These are phyloP conservation scores for Ovis canadensis DNA, from an alignment of 2,113 vertebrate species.

Conservation along the genomic window DNA sequence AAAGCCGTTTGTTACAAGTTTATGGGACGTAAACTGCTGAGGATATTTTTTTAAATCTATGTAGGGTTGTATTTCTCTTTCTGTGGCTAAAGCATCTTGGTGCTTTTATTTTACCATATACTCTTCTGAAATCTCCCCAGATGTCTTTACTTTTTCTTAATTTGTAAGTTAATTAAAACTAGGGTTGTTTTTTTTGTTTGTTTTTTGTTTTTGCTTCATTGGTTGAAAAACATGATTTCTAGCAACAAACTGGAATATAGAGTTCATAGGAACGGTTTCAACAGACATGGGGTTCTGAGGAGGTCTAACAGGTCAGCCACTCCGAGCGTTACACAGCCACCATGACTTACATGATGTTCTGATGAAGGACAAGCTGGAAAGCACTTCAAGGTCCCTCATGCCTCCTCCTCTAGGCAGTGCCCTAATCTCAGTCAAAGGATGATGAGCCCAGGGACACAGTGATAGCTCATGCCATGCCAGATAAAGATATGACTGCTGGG, in stretches of 20 bases:
- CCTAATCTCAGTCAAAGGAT: background rate
- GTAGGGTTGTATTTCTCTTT: background rate
- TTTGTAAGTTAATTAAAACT: slow-evolving; percentile 30
- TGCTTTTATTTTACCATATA: background rate
- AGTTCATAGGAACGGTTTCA: background rate
- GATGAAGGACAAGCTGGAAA: background rate
- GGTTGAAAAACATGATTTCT: background rate
- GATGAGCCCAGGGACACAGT: background rate
- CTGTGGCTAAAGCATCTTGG: background rate
- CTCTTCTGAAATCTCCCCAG: background rate
- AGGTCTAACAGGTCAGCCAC: background rate
- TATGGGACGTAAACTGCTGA: background rate
- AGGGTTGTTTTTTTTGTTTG: background rate
- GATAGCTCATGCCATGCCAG: background rate
- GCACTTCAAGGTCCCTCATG: background rate
- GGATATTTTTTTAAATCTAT: background rate
- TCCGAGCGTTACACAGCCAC: background rate
- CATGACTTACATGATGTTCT: background rate
- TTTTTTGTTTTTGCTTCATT: background rate
- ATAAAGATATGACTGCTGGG: background rate
- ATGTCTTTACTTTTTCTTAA: background rate
- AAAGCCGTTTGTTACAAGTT: background rate
- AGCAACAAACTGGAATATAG: background rate
- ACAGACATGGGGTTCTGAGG: background rate
- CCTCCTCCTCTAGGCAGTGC: background rate